Base-by-base conservation (phyloP, 1,140 invertebrate genomes). In the Planococcus citri region DNA sequence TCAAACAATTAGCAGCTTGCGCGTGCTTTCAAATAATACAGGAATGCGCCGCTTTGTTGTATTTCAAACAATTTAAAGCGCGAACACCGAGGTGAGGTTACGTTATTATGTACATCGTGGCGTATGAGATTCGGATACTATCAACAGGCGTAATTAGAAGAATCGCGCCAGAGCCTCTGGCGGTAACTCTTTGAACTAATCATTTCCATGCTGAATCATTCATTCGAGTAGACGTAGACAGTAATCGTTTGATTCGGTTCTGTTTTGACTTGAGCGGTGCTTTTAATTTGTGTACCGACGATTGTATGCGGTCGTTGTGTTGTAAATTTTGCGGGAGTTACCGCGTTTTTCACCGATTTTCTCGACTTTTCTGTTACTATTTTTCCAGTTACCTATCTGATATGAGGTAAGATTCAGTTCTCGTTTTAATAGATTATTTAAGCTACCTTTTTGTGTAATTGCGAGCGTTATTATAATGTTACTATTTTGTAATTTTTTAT, bases 111-210 rank as follows among this genome's bases (percentile, higher is more conserved):
- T 51, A 51, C 41, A 51, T 51, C 41, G 41, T 51, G 41, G 41
- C 17, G n/a, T 51, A 51, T 51, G 41, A 12, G 29, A 33, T 33
- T 33, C 4, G 41, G 41, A 51, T 51, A 51, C 41, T 51, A 51
- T 51, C 41, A 51, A 51, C 41, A 51, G 41, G 41, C 41, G 41
- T 51, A 51, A 51, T 51, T 51, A 51, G 41, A 51, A 51, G 41
- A 51, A 51, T 51, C 41, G 17, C 41, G 41, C 17, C 41, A n/a
- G 41, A 4, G 41, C 41, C 41, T 20, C 41, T 51, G 41, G 41
- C 41, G 41, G 41, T 51, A 51, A 51, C 10, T 14, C 41, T 51
- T 14, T 51, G 41, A 2, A 51, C 41, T 51, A 51, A 51, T 51
- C 41, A 51, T 14, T 51, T 51, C 41, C 41, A 51, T 51, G 41